Evolutionary conservation across 2,888 invertebrate genomes (phyloP).

Genomic region (Thymelicus sylvestris): DNA sequence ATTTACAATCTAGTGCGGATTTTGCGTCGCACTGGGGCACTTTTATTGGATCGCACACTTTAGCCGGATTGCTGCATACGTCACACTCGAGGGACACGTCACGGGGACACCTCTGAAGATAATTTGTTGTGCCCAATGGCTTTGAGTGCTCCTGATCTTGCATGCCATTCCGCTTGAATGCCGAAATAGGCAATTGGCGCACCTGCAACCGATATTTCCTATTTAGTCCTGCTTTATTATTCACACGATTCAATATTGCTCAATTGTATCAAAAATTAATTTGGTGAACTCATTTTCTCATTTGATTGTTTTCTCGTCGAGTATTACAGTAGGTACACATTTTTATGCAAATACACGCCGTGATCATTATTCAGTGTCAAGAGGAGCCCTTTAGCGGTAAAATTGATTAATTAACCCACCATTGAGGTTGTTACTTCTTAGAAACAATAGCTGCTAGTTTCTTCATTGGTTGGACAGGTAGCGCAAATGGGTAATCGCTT

Average conservation of each 20-base stretch:
- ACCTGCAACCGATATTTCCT: slow-evolving; percentile 73
- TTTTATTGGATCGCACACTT: slow-evolving; percentile 65
- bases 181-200: slow-evolving; percentile 67
- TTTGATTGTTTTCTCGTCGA: slow-evolving; percentile 5
- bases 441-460: slow-evolving; percentile 60
- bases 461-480: slow-evolving; percentile 68
- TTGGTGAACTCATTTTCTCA: not conserved
- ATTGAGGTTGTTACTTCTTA: slow-evolving; percentile 57
- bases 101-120: slow-evolving; percentile 63
- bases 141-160: slow-evolving; percentile 78
- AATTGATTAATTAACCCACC: slow-evolving; percentile 58
- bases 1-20: slow-evolving; percentile 47
- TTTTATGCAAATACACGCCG: slow-evolving; percentile 38
- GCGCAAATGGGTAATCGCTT: slow-evolving; percentile 59
- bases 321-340: not conserved
- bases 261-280: slow-evolving; percentile 10
- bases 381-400: slow-evolving; percentile 44
- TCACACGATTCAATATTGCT: slow-evolving; percentile 11
- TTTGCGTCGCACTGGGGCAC: slow-evolving; percentile 56
- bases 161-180: slow-evolving; percentile 80
- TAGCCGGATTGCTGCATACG: slow-evolving; percentile 52
- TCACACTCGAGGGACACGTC: slow-evolving; percentile 70
- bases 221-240: slow-evolving; percentile 51
- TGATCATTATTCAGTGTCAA: slow-evolving; percentile 45
- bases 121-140: slow-evolving; percentile 69